Conservation (phyloP, 1,140 invertebrate species). For the Leptopilina clavipes region DNA sequence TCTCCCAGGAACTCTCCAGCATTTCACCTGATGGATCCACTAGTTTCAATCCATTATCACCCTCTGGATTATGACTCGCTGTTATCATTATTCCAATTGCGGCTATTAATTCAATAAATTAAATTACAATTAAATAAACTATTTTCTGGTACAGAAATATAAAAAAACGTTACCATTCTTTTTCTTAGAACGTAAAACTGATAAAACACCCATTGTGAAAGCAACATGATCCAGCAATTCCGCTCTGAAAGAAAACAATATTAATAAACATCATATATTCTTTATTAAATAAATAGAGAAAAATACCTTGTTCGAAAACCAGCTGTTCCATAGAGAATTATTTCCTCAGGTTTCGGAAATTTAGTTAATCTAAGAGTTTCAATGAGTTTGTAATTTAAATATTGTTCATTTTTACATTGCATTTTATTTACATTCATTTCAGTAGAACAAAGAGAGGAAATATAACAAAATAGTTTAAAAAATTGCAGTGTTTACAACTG, state of each 20-base stretch:
- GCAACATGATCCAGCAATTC: constrained; percentile 89
- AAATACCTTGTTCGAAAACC: constrained; percentile 81
- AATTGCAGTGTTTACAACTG: too few species aligned
- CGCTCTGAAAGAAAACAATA: constrained; percentile 79
- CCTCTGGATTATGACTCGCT: constrained; percentile 97
- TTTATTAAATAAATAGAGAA: constrained; percentile 28
- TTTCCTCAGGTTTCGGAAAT: constrained; percentile 33
- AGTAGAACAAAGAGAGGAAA: too few species aligned
- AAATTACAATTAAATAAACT: constrained; percentile 15
- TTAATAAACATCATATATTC: background rate
- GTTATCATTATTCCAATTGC: constrained; percentile 98
- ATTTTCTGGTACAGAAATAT: constrained; percentile 48
- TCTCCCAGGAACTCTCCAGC: constrained; percentile 94
- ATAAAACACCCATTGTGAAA: constrained; percentile 93
- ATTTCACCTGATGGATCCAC: constrained; percentile 97
- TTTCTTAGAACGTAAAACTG: constrained; percentile 87
- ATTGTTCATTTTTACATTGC: background rate
- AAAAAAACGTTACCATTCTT: constrained; percentile 80
- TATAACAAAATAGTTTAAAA: too few species aligned
- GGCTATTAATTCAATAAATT: constrained; percentile 60
- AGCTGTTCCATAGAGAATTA: constrained; percentile 82
- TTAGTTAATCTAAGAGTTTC: constrained; percentile 10
- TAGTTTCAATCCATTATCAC: constrained; percentile 98
- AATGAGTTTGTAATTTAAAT: constrained; percentile 1
- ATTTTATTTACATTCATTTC: background rate